Evolutionary conservation across 92 coral and sea anemone species (phyloP).

Genomic region (Zoanthus sociatus): DNA sequence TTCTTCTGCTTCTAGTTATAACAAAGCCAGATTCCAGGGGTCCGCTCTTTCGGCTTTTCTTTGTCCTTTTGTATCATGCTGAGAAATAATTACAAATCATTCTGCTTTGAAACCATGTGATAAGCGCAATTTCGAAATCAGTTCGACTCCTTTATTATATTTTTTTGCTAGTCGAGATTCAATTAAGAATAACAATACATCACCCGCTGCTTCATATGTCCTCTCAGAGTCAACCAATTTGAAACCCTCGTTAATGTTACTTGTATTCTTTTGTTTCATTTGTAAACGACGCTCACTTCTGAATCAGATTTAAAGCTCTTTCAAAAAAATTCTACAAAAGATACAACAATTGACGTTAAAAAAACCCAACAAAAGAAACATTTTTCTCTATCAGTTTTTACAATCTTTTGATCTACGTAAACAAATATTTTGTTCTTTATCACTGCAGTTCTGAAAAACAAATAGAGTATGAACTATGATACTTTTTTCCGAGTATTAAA

Average conservation of each 20-base stretch:
- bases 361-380: too few species aligned
- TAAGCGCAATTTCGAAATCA: neutral
- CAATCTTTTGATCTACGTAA: neutral
- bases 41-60: neutral
- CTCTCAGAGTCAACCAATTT: neutral
- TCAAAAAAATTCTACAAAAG: neutral
- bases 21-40: neutral
- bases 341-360: neutral
- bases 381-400: neutral
- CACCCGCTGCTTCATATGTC: neutral
- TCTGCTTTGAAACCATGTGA: neutral
- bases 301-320: neutral
- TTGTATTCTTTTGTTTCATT: neutral
- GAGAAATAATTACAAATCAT: conserved; percentile 21
- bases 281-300: neutral
- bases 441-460: neutral
- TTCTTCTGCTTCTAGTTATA: neutral
- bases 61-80: neutral
- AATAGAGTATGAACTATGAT: neutral
- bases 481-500: conserved; percentile 9
- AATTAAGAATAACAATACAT: neutral
- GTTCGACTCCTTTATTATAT: neutral
- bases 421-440: neutral
- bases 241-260: neutral
- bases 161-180: neutral